phyloP scores from a whole-genome alignment of 2,113 vertebrate genomes.

The Rhodinocichla rosea region DNA sequence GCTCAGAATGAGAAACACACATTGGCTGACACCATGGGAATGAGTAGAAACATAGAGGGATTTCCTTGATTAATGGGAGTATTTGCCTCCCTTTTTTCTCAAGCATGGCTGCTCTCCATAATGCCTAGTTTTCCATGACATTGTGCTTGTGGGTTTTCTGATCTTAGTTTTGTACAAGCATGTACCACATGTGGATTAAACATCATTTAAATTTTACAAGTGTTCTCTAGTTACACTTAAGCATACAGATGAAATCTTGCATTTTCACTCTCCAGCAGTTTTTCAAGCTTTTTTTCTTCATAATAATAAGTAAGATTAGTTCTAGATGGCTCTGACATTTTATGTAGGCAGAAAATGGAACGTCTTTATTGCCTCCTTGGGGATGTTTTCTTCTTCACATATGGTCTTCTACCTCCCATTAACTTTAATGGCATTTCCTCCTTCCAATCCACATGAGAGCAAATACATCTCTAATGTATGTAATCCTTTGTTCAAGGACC shows the following conservation, averaged over 20 bases:
- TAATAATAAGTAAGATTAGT: slow-evolving; percentile 6
- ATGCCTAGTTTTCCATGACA: neutral
- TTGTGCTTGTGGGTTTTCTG: neutral
- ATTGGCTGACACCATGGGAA: neutral
- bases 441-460: neutral
- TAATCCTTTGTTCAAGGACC: neutral
- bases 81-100: neutral
- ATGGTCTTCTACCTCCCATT: neutral
- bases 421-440: slow-evolving; percentile 8
- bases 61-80: neutral
- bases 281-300: neutral
- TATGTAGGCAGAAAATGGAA: slow-evolving; percentile 20
- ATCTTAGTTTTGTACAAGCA: neutral
- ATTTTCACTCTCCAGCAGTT: neutral
- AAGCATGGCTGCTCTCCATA: neutral
- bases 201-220: neutral
- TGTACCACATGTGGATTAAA: neutral
- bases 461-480: neutral
- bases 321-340: slow-evolving; percentile 13
- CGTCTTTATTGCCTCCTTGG: slow-evolving; percentile 22
- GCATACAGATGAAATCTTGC: neutral
- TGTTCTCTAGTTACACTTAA: neutral
- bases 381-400: neutral
- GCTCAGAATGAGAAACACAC: neutral
- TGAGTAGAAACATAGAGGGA: neutral